Conservation (phyloP, 2,113 vertebrate species). For the Dipodomys merriami region DNA sequence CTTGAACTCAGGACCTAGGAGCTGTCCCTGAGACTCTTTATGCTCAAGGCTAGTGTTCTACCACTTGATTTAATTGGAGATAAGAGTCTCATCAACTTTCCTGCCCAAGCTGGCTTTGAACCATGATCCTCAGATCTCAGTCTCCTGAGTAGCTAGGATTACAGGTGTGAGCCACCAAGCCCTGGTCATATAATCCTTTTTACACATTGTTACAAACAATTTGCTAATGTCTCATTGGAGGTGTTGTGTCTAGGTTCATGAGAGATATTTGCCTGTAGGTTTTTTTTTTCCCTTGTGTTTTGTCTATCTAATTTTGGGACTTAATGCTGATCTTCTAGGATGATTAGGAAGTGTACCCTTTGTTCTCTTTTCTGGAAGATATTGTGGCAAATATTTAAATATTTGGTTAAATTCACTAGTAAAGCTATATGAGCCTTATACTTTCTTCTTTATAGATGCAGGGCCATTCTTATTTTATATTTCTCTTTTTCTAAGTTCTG, state of each 20-base stretch:
- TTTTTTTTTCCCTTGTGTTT: not conserved
- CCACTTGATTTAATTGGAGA: too few species aligned
- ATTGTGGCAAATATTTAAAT: not conserved
- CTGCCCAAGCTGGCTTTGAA: too few species aligned
- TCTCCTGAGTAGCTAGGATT: too few species aligned
- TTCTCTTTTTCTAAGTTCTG: not conserved
- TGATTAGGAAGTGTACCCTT: not conserved
- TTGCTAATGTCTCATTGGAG: not conserved
- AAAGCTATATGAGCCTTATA: not conserved
- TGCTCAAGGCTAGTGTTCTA: too few species aligned
- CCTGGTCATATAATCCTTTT: not conserved
- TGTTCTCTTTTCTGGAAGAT: conserved; percentile 6
- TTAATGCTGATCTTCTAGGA: not conserved
- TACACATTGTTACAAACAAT: not conserved
- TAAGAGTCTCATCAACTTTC: too few species aligned
- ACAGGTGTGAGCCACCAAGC: too few species aligned
- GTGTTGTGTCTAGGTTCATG: not conserved
- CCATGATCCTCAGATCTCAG: too few species aligned
- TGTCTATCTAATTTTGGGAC: not conserved
- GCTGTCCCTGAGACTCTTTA: too few species aligned
- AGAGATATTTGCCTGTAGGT: not conserved
- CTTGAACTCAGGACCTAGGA: too few species aligned
- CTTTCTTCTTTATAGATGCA: not conserved
- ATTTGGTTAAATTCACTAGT: not conserved
- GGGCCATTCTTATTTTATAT: not conserved